A percentile compares a stretch with the other conserved stretches of the same genome.
Conservation (phyloP, 2,113 vertebrate genomes). For the Siniperca knerii region DNA sequence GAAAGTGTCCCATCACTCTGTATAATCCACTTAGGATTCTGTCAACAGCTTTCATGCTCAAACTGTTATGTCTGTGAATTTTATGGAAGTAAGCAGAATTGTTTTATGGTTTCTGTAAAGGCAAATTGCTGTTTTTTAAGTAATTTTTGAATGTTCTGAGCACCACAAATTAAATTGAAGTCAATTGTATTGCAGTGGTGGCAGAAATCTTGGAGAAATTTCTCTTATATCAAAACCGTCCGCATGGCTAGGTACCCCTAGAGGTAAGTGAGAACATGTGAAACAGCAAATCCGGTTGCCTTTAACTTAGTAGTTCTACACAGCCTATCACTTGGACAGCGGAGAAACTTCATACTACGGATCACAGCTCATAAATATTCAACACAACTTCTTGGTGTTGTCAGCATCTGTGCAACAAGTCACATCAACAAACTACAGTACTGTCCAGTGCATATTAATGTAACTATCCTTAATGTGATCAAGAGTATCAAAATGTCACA, state of each 20-base stretch:
- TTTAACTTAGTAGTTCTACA: not conserved
- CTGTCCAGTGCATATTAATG: not conserved
- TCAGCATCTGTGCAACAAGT: slow-evolving; percentile 22
- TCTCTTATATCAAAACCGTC: not conserved
- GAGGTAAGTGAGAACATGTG: not conserved
- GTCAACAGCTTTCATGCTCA: slow-evolving; percentile 12
- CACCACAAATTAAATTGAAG: not conserved
- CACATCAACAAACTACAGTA: slow-evolving; percentile 10
- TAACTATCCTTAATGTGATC: not conserved
- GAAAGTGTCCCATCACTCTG: slow-evolving; percentile 1
- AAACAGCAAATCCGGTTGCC: not conserved
- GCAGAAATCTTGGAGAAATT: not conserved
- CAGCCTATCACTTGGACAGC: not conserved
- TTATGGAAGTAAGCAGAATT: not conserved
- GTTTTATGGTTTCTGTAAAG: not conserved
- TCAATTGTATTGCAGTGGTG: not conserved
- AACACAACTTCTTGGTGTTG: not conserved
- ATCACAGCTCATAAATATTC: not conserved
- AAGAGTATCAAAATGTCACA: slow-evolving; percentile 4
- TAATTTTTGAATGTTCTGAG: not conserved
- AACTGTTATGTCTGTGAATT: not conserved
- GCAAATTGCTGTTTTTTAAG: not conserved
- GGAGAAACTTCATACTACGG: not conserved
- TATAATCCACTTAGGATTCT: not conserved
- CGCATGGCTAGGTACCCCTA: not conserved